Percentiles rank a stretch among this genome's conserved stretches.
Conservation (phyloP, 2,888 invertebrate species). For the Cheilosia variabilis region DNA sequence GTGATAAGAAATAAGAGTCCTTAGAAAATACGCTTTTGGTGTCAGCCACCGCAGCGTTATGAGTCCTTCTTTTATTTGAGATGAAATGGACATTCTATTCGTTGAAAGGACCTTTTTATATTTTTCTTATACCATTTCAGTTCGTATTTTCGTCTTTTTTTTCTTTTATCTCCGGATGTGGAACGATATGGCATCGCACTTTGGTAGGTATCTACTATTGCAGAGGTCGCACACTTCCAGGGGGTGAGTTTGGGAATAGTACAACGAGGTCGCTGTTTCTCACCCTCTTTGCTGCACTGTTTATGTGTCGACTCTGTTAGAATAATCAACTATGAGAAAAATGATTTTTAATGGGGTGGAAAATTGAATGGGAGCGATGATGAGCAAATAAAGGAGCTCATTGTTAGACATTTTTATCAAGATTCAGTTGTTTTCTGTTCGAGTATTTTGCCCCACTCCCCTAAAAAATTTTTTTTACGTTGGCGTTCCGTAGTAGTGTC, state of each 20-base stretch:
- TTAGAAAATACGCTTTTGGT: constrained; percentile 57
- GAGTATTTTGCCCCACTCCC: constrained; percentile 35
- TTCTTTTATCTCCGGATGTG: constrained; percentile 72
- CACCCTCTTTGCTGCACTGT: not conserved
- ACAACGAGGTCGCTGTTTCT: not conserved
- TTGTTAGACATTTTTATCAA: constrained; percentile 75
- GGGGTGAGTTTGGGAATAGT: constrained; percentile 8
- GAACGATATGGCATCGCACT: constrained; percentile 67
- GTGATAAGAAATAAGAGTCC: constrained; percentile 62
- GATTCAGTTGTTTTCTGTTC: constrained; percentile 70
- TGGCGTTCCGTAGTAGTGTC: constrained; percentile 31
- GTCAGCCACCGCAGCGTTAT: constrained; percentile 47
- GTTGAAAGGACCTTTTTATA: constrained; percentile 57
- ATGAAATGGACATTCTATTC: constrained; percentile 62
- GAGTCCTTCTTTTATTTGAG: constrained; percentile 53
- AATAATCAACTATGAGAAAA: constrained; percentile 72
- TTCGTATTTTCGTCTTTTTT: constrained; percentile 48
- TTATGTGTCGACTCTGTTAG: constrained; percentile 7
- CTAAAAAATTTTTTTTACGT: constrained; percentile 24
- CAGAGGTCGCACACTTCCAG: not conserved
- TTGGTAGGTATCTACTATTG: constrained; percentile 41
- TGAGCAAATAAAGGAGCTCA: constrained; percentile 78
- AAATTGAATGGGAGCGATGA: constrained; percentile 79
- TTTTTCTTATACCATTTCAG: constrained; percentile 79
- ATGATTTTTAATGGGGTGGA: constrained; percentile 78